phyloP scores from a whole-genome alignment of 2,888 invertebrate species.

The Diplolepis rosae region DNA sequence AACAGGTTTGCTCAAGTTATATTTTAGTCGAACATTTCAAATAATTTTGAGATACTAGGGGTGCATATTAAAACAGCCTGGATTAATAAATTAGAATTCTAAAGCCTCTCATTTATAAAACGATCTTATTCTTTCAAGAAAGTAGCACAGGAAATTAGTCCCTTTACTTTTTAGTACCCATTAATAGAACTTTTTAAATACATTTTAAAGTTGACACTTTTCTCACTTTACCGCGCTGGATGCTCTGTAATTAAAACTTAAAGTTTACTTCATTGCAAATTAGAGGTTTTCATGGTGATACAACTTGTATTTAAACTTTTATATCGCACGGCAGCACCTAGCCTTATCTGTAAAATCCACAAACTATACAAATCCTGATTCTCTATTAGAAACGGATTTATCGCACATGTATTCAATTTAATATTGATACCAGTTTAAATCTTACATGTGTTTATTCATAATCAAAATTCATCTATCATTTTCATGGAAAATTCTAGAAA shows the following conservation, averaged over 20 bases:
- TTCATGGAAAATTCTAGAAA: no score
- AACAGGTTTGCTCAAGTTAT: no score
- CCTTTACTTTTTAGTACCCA: background rate
- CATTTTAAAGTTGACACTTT: conserved; percentile 1
- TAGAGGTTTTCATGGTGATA: conserved; percentile 16
- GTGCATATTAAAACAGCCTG: background rate
- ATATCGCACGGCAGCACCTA: conserved; percentile 32
- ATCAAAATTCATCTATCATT: no score
- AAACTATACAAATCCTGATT: conserved; percentile 9
- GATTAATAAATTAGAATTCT: background rate
- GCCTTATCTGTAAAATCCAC: conserved; percentile 4
- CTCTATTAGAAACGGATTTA: background rate
- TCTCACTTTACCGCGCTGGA: background rate
- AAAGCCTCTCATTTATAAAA: background rate
- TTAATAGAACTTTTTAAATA: background rate
- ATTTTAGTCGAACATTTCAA: no score
- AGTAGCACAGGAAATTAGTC: background rate
- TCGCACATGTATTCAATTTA: conserved; percentile 10
- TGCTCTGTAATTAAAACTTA: conserved; percentile 23
- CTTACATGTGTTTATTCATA: background rate
- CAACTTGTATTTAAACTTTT: conserved; percentile 23
- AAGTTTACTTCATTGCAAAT: conserved; percentile 21
- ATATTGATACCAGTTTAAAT: background rate
- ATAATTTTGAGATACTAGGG: no score
- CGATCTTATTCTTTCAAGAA: background rate